phyloP scores from a whole-genome alignment of 2,888 invertebrate species.

The Oscheius sp. region DNA sequence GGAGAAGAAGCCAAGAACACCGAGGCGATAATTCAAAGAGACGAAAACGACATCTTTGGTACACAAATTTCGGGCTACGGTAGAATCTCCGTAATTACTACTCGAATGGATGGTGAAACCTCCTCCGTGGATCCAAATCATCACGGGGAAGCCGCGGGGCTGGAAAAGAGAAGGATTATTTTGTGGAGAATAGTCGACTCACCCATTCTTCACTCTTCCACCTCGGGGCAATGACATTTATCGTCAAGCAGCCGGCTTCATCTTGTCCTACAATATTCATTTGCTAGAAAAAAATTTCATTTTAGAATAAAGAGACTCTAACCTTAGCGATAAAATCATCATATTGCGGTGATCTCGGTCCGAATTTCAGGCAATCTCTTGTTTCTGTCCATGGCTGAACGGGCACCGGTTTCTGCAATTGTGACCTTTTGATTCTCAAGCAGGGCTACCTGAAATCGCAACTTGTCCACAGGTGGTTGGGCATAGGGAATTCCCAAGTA shows the following conservation, averaged over 20 bases:
- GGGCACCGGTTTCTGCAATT: constrained; percentile 56
- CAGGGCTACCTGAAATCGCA: constrained; percentile 44
- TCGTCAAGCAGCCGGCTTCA: constrained; percentile 57
- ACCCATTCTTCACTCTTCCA: constrained; percentile 46
- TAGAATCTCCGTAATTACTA: constrained; percentile 50
- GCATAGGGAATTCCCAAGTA: constrained; percentile 56
- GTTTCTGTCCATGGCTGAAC: constrained; percentile 50
- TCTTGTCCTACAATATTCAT: constrained; percentile 50
- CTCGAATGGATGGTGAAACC: constrained; percentile 57
- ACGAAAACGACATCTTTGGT: constrained; percentile 64
- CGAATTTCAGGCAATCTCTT: constrained; percentile 58
- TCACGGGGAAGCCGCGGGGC: constrained; percentile 56
- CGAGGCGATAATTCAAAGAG: constrained; percentile 66
- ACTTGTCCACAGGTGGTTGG: constrained; percentile 46
- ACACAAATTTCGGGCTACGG: constrained; percentile 62
- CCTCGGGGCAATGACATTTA: constrained; percentile 61
- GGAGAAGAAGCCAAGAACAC: constrained; percentile 64
- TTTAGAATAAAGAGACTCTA: background rate
- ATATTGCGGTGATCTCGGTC: constrained; percentile 58
- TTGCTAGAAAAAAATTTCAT: constrained; percentile 27
- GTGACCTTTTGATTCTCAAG: background rate
- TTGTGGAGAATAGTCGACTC: constrained; percentile 1
- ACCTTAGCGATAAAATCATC: constrained; percentile 50
- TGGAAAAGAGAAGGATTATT: constrained; percentile 19
- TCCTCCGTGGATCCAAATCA: constrained; percentile 64